phyloP scores from a whole-genome alignment of 92 coral and sea anemone species.

The Epizoanthus rinbou region DNA sequence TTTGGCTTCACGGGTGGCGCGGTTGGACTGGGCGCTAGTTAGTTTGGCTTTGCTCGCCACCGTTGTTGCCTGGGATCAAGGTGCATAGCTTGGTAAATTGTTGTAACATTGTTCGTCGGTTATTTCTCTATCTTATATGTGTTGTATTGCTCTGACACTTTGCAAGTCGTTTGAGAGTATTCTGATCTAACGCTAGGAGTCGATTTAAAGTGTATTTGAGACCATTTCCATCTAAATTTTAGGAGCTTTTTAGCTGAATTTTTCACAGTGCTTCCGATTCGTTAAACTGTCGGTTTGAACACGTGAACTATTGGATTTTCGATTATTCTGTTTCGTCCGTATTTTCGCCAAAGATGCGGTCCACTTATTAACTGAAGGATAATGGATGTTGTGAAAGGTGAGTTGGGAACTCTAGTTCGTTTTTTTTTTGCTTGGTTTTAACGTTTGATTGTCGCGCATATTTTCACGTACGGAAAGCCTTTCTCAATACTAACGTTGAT shows the following conservation, averaged over 20 bases:
- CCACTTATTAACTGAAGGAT: slow-evolving; percentile 19
- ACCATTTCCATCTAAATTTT: not conserved
- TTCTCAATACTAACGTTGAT: not conserved
- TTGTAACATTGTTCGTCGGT: slow-evolving; percentile 6
- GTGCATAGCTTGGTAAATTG: slow-evolving; percentile 1
- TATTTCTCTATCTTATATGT: not conserved
- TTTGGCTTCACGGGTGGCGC: too few species aligned
- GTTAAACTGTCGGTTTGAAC: slow-evolving; percentile 19
- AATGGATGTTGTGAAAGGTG: slow-evolving; percentile 21
- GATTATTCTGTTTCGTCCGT: slow-evolving; percentile 10
- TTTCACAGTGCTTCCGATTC: not conserved
- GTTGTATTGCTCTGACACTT: slow-evolving; percentile 7
- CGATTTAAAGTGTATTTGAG: slow-evolving; percentile 5
- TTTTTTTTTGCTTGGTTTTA: slow-evolving; percentile 3
- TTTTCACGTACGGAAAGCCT: slow-evolving; percentile 3
- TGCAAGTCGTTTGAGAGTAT: not conserved
- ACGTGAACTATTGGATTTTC: not conserved
- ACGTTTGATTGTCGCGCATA: slow-evolving; percentile 18
- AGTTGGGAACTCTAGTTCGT: slow-evolving; percentile 5
- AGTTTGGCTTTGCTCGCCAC: too few species aligned
- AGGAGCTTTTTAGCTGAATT: not conserved
- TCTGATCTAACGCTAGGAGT: slow-evolving; percentile 8
- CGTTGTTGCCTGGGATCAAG: slow-evolving; percentile 4
- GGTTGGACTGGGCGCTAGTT: too few species aligned
- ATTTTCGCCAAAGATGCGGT: slow-evolving; percentile 15